phyloP scores from a whole-genome alignment of 2,888 invertebrate species.

The Oxytorus armatus region DNA sequence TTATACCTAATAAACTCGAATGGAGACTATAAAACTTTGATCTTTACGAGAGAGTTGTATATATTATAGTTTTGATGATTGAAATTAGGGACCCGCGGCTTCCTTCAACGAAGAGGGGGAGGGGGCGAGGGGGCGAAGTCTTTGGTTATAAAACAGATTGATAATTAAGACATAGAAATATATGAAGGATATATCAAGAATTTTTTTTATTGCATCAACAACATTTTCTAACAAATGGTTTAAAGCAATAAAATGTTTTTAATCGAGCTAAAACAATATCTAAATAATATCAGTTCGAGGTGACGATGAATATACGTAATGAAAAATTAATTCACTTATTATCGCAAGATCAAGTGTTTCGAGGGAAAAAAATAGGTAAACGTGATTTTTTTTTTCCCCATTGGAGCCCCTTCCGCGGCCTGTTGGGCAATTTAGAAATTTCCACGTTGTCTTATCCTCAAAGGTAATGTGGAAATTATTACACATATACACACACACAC shows the following conservation, averaged over 20 bases:
- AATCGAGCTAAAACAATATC: too few species aligned
- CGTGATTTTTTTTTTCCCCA: too few species aligned
- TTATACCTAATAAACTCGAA: constrained; percentile 65
- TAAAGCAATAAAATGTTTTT: too few species aligned
- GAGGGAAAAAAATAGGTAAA: too few species aligned
- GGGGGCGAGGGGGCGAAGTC: not conserved
- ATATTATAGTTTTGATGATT: constrained; percentile 46
- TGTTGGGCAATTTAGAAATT: not conserved
- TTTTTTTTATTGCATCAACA: not conserved
- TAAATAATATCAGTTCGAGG: too few species aligned
- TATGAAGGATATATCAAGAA: not conserved
- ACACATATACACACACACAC: too few species aligned
- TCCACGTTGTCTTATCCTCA: not conserved
- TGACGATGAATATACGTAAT: too few species aligned
- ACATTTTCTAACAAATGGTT: too few species aligned
- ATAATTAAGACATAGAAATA: constrained; percentile 29
- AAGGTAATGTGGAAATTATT: too few species aligned
- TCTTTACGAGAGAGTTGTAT: constrained; percentile 60
- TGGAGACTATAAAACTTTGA: constrained; percentile 59
- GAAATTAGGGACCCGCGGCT: constrained; percentile 41
- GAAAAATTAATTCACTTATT: too few species aligned
- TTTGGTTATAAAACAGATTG: constrained; percentile 9
- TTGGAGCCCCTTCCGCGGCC: too few species aligned
- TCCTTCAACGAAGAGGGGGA: not conserved
- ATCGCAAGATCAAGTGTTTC: too few species aligned